Conservation (phyloP, 53 echinoderm and acorn worm species). For the Stichopus horrens region DNA sequence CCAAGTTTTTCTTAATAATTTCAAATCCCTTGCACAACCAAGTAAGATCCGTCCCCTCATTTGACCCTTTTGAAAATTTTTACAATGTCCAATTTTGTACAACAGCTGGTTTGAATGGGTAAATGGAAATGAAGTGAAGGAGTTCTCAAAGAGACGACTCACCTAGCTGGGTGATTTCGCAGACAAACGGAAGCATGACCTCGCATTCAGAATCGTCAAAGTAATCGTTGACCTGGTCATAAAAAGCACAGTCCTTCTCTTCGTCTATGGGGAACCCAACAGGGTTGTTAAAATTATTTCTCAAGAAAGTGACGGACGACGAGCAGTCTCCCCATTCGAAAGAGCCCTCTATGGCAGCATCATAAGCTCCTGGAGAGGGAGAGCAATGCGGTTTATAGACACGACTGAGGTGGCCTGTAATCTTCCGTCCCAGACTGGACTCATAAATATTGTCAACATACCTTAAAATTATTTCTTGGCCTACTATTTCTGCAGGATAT, state of each 20-base stretch:
- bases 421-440: too few relatives aligned
- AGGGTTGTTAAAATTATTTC: conserved; percentile 19
- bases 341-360: conserved; percentile 58
- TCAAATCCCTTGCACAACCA: too few relatives aligned
- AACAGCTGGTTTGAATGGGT: neutral
- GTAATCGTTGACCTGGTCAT: neutral
- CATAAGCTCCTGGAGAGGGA: conserved; percentile 61
- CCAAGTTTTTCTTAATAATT: too few relatives aligned
- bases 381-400: neutral
- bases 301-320: conserved; percentile 1
- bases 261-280: conserved; percentile 20
- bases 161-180: conserved; percentile 29
- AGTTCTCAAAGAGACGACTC: neutral
- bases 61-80: too few relatives aligned
- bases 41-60: too few relatives aligned
- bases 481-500: too few relatives aligned
- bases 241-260: conserved; percentile 26
- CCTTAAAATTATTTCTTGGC: too few relatives aligned
- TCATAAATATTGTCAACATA: too few relatives aligned
- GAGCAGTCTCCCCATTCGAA: conserved; percentile 79
- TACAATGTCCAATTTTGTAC: neutral
- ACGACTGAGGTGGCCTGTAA: neutral
- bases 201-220: conserved; percentile 32
- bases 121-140: neutral
- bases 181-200: conserved; percentile 24